Base-by-base conservation (phyloP, 2,888 invertebrate genomes). In the Rapana venosa region DNA sequence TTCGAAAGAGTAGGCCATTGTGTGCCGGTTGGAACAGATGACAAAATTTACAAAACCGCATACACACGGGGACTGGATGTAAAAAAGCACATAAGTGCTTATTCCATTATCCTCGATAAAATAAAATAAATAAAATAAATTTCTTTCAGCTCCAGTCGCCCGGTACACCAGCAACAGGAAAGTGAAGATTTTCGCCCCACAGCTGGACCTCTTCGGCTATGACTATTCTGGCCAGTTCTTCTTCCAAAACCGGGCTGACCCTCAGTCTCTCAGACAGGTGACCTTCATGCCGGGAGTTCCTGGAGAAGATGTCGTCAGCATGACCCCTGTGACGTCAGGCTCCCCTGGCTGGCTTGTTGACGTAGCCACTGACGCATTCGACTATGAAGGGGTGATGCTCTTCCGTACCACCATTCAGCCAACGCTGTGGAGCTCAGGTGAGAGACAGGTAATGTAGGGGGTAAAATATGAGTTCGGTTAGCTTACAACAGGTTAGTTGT, bases 271-370 rank as follows among this genome's bases (percentile, higher is more conserved):
- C 36, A 83, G 30, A 47, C 6, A 30, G 26, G 26, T 15, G 22
- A 47, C 8, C 47, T 47, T 26, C 47, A 20, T 35, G 66, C 20
- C 32, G 32, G 85, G 32, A 32, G 86, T 61, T 22, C 32, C 32
- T 32, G 66, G 32, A 1, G 66, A 22, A 17, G 35, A 66, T n/a
- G 66, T 86, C 17, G 35, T 86, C n/a, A 66, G 61, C 86, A 86
- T 86, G 58, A 35, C 56, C 15, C 86, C 86, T 5, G 86, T 86
- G 56, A 86, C 86, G 56, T 86, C 66, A 56, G 61, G 61, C 58
- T 83, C 36, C 8, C 30, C 30, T 1, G 86, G 86, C 32, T 86
- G 86, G 86, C 0, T 86, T 30, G 22, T 86, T 22, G 66, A 32
- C 35, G 86, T 86, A 35, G 22, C 0, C 17, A 86, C 86, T 2